These are phyloP conservation scores for Dreissena rostriformis DNA, from an alignment of 1,140 invertebrate genomes.

Conservation along the genomic window DNA sequence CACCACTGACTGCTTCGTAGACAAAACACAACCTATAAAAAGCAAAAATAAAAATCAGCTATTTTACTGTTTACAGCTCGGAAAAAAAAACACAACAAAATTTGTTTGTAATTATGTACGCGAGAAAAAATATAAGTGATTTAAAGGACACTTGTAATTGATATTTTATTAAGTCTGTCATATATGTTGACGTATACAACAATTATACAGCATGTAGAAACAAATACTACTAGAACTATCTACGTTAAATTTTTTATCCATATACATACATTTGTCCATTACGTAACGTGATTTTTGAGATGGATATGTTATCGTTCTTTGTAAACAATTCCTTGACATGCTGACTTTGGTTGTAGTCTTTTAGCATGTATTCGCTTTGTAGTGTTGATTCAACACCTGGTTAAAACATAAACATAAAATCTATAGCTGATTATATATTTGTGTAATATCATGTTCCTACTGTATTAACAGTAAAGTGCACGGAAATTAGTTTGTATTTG, in stretches of 20 bases:
- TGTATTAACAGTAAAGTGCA: too few relatives aligned
- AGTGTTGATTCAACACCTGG: too few relatives aligned
- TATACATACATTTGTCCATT: not conserved
- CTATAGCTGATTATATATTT: too few relatives aligned
- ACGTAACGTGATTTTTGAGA: not conserved
- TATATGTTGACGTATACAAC: too few relatives aligned
- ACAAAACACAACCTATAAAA: conserved; percentile 24
- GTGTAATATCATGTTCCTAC: too few relatives aligned
- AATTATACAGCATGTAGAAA: not conserved
- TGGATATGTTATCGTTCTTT: not conserved
- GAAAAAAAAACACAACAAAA: not conserved
- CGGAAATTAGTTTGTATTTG: too few relatives aligned
- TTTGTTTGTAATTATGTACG: not conserved
- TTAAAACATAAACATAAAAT: too few relatives aligned
- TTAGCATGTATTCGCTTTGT: too few relatives aligned
- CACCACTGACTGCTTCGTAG: conserved; percentile 7
- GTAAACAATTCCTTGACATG: not conserved
- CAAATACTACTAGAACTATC: not conserved
- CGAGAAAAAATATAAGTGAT: not conserved
- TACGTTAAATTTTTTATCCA: not conserved
- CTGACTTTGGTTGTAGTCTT: not conserved
- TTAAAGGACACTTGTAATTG: not conserved
- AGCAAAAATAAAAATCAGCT: not conserved
- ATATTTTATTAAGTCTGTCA: not conserved
- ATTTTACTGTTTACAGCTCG: not conserved